phyloP scores from a whole-genome alignment of 2,113 vertebrate genomes.

The Canis aureus region DNA sequence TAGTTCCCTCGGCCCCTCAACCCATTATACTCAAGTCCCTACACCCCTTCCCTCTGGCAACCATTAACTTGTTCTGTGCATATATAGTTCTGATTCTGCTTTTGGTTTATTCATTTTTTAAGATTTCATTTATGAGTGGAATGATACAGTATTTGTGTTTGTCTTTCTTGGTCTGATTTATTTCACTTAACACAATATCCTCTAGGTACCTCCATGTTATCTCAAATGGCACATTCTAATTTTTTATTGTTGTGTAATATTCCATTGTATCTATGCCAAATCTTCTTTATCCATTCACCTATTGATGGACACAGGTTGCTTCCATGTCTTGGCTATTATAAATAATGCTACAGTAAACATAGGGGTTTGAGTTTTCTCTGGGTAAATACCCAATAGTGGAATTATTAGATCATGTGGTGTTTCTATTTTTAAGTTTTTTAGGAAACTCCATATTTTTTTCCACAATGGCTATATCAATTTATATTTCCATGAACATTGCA shows the following conservation, averaged over 20 bases:
- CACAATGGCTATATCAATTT: not conserved
- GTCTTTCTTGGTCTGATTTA: not conserved
- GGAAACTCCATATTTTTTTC: not conserved
- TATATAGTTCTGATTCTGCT: not conserved
- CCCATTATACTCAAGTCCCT: not conserved
- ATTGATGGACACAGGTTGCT: not conserved
- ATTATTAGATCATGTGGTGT: not conserved
- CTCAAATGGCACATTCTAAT: not conserved
- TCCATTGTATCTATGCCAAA: not conserved
- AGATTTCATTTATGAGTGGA: not conserved
- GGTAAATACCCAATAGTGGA: not conserved
- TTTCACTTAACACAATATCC: not conserved
- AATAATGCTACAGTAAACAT: not conserved
- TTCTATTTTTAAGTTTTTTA: not conserved
- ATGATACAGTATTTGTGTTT: not conserved
- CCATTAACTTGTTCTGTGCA: not conserved
- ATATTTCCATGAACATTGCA: not conserved
- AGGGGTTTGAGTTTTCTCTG: not conserved
- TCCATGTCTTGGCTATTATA: not conserved
- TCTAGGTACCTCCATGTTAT: not conserved
- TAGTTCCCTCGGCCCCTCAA: not conserved
- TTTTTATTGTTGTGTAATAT: not conserved
- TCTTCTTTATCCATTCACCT: not conserved
- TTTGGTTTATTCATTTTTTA: not conserved
- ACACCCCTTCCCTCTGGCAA: not conserved